phyloP scores from a whole-genome alignment of 2,888 invertebrate species.

The Keiferia lycopersicella region DNA sequence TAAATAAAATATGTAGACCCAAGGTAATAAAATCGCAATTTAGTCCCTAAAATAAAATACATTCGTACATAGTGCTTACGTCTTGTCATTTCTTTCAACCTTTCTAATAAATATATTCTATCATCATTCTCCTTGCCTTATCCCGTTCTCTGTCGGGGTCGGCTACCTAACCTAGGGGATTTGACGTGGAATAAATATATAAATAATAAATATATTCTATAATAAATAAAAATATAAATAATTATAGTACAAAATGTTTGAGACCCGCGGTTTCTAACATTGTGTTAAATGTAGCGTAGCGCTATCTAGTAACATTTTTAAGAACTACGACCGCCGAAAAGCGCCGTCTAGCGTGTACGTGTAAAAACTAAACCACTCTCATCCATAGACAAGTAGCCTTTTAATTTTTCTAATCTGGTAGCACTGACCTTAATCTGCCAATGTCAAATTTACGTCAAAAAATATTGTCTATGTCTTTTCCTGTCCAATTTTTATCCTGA shows the following conservation, averaged over 20 bases:
- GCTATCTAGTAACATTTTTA: not conserved
- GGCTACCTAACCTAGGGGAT: too few relatives aligned
- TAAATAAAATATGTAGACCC: not conserved
- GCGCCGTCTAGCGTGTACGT: not conserved
- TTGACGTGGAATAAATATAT: too few relatives aligned
- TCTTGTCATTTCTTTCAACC: too few relatives aligned
- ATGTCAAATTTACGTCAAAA: conserved; percentile 58
- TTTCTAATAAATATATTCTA: too few relatives aligned
- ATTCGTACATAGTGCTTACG: not conserved
- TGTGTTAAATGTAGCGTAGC: not conserved
- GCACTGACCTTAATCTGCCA: conserved; percentile 39
- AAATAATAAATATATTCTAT: too few relatives aligned
- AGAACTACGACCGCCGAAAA: not conserved
- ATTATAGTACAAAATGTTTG: too few relatives aligned
- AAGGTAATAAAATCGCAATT: not conserved
- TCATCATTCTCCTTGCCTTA: too few relatives aligned
- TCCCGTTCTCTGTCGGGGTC: too few relatives aligned
- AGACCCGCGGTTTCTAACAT: too few relatives aligned
- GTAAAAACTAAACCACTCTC: not conserved
- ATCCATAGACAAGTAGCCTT: not conserved
- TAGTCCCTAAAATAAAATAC: not conserved
- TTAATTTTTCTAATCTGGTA: conserved; percentile 34
- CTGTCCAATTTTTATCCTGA: conserved; percentile 68
- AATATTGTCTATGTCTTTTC: conserved; percentile 74
- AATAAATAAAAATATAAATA: too few relatives aligned